Base-by-base conservation (phyloP, 2,113 vertebrate species). In the Pipra filicauda region DNA sequence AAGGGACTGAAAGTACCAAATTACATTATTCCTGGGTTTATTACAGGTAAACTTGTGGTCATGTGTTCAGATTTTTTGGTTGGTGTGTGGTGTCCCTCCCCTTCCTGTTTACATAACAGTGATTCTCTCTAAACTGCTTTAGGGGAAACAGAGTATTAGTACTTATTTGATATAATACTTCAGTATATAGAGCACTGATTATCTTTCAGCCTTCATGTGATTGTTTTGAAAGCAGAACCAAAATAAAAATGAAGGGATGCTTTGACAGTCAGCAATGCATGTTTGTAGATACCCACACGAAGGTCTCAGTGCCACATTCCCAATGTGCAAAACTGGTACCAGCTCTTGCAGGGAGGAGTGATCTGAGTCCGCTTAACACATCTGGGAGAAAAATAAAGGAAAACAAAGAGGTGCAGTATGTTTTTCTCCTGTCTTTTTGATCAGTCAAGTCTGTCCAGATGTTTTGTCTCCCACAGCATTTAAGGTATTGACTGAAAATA, bases 221-320 rank as follows among this genome's bases (percentile, higher is more conserved):
- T 28, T 61, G 31, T 64, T 83, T 69, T 77, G 69, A 71, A 88
- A 89, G 67, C 58, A 88, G 59, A 86, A 80, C 23, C 26, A 37
- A 55, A 48, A 18, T 11, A 17, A 61, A 62, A 89, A 27, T 2
- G 49, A 73, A 49, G 44, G 37, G 62, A 19, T 79, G 30, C 39
- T 70, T 49, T 88, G 66, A 44, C 27, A 58, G 44, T 13, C 73
- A 84, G 75, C 64, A 66, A 0, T 2, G 1, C 9, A 1, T 0
- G 1, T 57, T 73, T 77, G 44, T 20, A 17, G 26, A 13, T 52
- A 8, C 26, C 59, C 31, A 10, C 0, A 0, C 30, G 79, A 41
- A 33, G 51, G 30, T 74, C 48, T 41, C 55, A 24, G 33, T 85
- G 78, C 39, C 61, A 2, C 14, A 1, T 75, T 91, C 74, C 71